phyloP scores from a whole-genome alignment of 1,140 invertebrate species.

The Octopus sinensis region DNA sequence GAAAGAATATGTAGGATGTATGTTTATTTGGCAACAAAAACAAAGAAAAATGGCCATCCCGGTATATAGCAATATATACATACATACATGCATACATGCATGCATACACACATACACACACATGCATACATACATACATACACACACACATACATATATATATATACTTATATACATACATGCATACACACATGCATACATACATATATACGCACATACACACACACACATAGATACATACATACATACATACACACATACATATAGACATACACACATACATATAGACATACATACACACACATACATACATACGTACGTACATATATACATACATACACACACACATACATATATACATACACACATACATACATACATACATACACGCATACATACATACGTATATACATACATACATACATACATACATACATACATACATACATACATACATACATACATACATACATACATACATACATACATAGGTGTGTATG shows the following conservation, averaged over 20 bases:
- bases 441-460: constrained; percentile 17
- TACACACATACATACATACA: constrained; percentile 20
- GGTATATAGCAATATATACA: too few species aligned
- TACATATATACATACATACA: constrained; percentile 21
- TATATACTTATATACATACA: not conserved
- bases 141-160: constrained; percentile 8
- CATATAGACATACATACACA: constrained; percentile 13
- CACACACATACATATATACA: constrained; percentile 19
- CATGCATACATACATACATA: constrained; percentile 1
- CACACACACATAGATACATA: not conserved
- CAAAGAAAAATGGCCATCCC: too few species aligned
- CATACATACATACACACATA: constrained; percentile 8
- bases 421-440: constrained; percentile 18
- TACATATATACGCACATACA: not conserved
- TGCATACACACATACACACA: constrained; percentile 8
- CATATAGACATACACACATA: constrained; percentile 12
- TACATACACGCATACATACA: not conserved
- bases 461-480: constrained; percentile 18
- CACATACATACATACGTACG: constrained; percentile 16
- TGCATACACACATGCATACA: constrained; percentile 16
- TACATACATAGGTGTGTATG: not conserved
- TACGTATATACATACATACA: constrained; percentile 1
- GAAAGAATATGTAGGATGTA: too few species aligned
- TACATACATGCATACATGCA: not conserved
- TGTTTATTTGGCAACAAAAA: too few species aligned